A percentile compares a stretch with the other conserved stretches of the same genome.
phyloP scores from a whole-genome alignment of 2,113 vertebrate species.

The Piprites chloris region DNA sequence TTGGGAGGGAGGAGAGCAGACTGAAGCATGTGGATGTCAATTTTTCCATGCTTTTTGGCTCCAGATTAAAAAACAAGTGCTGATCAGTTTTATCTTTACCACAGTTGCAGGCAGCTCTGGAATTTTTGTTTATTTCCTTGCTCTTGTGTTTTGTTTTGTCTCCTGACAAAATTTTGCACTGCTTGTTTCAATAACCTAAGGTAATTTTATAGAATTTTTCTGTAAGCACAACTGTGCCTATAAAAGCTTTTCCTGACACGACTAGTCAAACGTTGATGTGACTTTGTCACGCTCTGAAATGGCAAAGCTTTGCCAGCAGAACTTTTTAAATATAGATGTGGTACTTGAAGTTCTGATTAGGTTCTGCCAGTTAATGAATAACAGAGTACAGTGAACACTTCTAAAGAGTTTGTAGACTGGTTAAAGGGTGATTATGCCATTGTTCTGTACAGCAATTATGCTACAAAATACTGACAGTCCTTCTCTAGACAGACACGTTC shows the following conservation, averaged over 20 bases:
- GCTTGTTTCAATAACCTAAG: neutral
- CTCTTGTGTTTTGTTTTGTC: neutral
- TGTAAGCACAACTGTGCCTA: neutral
- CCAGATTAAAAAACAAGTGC: neutral
- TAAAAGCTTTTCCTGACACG: neutral
- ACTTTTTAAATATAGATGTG: neutral
- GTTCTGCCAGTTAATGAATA: neutral
- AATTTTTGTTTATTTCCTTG: neutral
- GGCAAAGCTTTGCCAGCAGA: neutral
- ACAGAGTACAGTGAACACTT: neutral
- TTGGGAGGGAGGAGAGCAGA: neutral
- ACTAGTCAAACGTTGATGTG: neutral
- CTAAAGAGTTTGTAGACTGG: neutral
- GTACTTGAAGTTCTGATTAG: neutral
- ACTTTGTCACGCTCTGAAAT: neutral
- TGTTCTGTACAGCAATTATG: neutral
- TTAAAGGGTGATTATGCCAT: neutral
- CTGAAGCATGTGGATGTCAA: neutral
- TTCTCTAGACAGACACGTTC: neutral
- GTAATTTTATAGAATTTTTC: neutral
- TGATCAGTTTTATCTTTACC: neutral
- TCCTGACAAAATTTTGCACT: neutral
- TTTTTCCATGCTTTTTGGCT: neutral
- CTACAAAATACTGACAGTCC: neutral
- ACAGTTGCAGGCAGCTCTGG: neutral